Evolutionary conservation across 2,888 invertebrate genomes (phyloP).

Genomic region (Drosophila peninsularis): DNA sequence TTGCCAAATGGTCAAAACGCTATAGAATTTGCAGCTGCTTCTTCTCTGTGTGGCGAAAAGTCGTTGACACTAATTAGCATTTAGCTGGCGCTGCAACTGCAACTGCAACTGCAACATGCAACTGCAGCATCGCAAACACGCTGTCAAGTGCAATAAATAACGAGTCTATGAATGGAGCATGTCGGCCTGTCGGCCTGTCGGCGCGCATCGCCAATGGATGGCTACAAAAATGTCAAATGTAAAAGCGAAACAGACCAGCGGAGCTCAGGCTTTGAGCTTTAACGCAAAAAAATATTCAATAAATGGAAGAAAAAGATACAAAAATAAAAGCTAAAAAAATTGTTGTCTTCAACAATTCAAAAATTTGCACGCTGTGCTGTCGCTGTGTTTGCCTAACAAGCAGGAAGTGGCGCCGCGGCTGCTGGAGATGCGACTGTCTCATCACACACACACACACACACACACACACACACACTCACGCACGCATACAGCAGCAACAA

Average conservation of each 20-base stretch:
- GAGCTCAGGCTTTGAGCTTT: slow-evolving; percentile 40
- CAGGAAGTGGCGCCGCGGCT: slow-evolving; percentile 68
- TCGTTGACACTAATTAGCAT: slow-evolving; percentile 79
- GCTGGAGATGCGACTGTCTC: slow-evolving; percentile 64
- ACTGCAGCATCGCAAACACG: slow-evolving; percentile 52
- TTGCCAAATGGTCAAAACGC: slow-evolving; percentile 65
- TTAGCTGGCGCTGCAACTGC: slow-evolving; percentile 30
- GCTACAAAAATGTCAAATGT: slow-evolving; percentile 76
- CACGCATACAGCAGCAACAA: slow-evolving; percentile 36
- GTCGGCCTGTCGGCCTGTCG: slow-evolving; percentile 34
- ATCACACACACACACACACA: slow-evolving; percentile 29
- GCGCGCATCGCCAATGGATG: slow-evolving; percentile 32
- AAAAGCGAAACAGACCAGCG: slow-evolving; percentile 57
- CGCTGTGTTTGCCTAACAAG: slow-evolving; percentile 74
- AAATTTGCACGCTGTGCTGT: slow-evolving; percentile 55
- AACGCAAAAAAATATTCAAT: slow-evolving; percentile 19
- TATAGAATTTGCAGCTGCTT: slow-evolving; percentile 19
- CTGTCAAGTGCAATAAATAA: slow-evolving; percentile 71
- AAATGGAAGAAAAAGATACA: slow-evolving; percentile 14
- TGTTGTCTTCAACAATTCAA: slow-evolving; percentile 57
- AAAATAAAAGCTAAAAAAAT: slow-evolving; percentile 31
- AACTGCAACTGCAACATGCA: slow-evolving; percentile 14
- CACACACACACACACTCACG: slow-evolving; percentile 3
- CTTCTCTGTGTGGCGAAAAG: slow-evolving; percentile 30
- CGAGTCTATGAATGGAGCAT: slow-evolving; percentile 56